Base-by-base conservation (phyloP, 2,113 vertebrate genomes). In the Chloropsis cyanopogon region DNA sequence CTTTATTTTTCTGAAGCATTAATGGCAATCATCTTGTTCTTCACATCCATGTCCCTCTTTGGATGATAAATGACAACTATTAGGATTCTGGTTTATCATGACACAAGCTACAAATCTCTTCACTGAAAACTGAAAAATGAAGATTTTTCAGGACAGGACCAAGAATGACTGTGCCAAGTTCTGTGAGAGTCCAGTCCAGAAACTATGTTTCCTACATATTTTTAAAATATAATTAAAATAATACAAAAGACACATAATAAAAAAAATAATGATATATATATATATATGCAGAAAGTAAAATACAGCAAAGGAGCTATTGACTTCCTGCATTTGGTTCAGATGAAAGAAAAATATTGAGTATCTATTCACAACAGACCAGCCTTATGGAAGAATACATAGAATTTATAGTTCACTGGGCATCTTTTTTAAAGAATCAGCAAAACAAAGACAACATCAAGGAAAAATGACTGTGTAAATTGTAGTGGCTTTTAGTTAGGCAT, bases 401-500 rank as follows among this genome's bases (percentile, higher is more conserved):
- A 80, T 57, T 72, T 57, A 42, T 39, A 76, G 39, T 31, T 71
- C 15, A 75, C 37, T 25, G 7, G 57, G 18, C 5, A 76, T 26
- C 9, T 47, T 69, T 71, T 57, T 71, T 50, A 73, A 65, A 77
- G 42, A 46, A 89, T 64, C 21, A 72, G 60, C 9, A 63, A 82
- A 72, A 33, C 49, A 88, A 92, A 91, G 31, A 57, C 17, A 72
- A 56, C n/a, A n/a, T 47, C 50, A 85, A 93, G 66, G 44, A 89
- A 81, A 92, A 91, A 86, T 29, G 21, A 60, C 59, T n/a, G 19
- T 66, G 41, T 11, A 54, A 84, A 64, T 28, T 46, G 14, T 84
- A 95, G 82, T 63, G 83, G 77, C 35, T 87, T 66, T 94, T 93
- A 89, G 53, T 69, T 90, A 49, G 56, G 50, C 86, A 94, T 95